These are phyloP conservation scores for Nyctibius grandis DNA, from an alignment of 2,797 vertebrate species.

Conservation along the genomic window DNA sequence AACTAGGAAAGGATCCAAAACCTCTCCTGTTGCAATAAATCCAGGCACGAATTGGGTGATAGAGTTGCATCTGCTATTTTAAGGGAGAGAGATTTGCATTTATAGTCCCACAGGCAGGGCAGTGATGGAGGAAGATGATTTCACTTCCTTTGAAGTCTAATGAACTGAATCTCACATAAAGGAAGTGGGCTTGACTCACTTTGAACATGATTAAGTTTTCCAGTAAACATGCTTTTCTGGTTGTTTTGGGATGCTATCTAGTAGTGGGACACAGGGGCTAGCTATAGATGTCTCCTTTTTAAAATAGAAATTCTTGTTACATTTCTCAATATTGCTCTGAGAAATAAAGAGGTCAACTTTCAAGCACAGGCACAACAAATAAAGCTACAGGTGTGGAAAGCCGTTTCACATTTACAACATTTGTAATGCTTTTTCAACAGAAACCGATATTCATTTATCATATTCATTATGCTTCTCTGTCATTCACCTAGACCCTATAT, in stretches of 20 bases:
- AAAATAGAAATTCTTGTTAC: not conserved
- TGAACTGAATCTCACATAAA: not conserved
- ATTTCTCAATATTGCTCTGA: not conserved
- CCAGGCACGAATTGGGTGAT: not conserved
- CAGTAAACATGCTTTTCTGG: not conserved
- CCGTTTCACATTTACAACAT: not conserved
- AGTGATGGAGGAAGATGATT: not conserved
- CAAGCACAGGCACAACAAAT: not conserved
- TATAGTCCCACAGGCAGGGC: not conserved
- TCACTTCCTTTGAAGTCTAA: not conserved
- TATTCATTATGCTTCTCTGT: constrained; percentile 23
- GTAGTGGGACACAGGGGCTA: not conserved
- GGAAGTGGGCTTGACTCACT: not conserved
- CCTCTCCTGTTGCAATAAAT: not conserved
- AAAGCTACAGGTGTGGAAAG: not conserved
- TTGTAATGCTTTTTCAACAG: not conserved
- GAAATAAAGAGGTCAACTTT: constrained; percentile 23
- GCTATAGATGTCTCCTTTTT: not conserved
- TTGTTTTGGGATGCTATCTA: not conserved
- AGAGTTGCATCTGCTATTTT: not conserved
- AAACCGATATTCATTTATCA: constrained; percentile 43
- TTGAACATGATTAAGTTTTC: not conserved
- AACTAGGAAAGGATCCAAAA: not conserved
- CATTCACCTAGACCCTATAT: constrained; percentile 49
- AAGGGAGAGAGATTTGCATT: not conserved